Conservation (phyloP, 1,140 invertebrate species). For the Cotesia vestalis region DNA sequence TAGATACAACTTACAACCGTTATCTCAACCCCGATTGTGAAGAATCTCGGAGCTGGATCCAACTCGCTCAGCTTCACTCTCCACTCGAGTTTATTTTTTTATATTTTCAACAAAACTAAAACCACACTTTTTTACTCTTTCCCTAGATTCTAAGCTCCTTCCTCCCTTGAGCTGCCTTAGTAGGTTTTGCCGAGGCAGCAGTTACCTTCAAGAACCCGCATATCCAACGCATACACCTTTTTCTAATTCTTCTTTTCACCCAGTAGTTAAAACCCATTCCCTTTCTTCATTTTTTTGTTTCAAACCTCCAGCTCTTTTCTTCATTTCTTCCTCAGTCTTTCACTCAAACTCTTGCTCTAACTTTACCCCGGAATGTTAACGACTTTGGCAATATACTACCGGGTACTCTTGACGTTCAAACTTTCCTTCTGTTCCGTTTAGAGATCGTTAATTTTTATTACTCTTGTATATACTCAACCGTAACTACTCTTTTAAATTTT, state of each 20-base stretch:
- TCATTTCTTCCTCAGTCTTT: constrained; percentile 8
- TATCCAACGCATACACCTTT: constrained; percentile 19
- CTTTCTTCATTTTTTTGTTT: constrained; percentile 14
- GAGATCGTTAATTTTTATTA: constrained; percentile 25
- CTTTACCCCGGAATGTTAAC: constrained; percentile 21
- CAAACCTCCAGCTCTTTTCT: not conserved
- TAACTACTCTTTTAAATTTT: constrained; percentile 7
- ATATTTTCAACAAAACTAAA: not conserved
- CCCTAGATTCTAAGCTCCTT: not conserved
- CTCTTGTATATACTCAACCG: constrained; percentile 7
- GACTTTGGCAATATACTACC: constrained; percentile 25
- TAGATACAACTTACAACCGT: constrained; percentile 21
- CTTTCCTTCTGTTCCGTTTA: constrained; percentile 16
- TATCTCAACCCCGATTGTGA: constrained; percentile 16
- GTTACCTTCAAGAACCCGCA: constrained; percentile 21
- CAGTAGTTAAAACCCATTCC: constrained; percentile 23
- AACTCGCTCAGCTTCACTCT: not conserved
- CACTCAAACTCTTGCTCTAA: constrained; percentile 1
- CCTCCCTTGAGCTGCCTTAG: not conserved
- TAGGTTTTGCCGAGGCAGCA: constrained; percentile 26
- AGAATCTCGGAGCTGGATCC: constrained; percentile 16
- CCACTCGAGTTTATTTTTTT: no score
- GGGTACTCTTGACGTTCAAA: constrained; percentile 15
- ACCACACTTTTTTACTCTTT: not conserved
- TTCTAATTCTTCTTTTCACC: constrained; percentile 8